Evolutionary conservation across 2,113 vertebrate species (phyloP).

Genomic region (Arizona elegans): DNA sequence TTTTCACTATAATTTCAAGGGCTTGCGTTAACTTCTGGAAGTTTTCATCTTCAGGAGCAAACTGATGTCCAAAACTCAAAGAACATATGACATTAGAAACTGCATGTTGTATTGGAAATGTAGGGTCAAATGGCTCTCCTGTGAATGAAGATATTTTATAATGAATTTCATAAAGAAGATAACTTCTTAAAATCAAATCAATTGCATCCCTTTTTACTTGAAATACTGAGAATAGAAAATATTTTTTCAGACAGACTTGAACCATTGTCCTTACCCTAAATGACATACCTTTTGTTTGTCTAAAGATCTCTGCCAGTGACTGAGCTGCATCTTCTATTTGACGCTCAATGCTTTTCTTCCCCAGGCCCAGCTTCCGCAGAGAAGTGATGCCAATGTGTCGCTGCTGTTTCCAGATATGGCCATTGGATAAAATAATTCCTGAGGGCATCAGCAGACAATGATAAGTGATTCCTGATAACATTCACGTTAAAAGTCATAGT

Average conservation of each 20-base stretch:
- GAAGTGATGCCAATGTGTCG: neutral
- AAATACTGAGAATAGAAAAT: neutral
- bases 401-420: neutral
- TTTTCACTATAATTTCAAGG: constrained; percentile 33
- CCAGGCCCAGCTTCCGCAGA: neutral
- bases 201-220: neutral
- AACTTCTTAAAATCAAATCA: neutral
- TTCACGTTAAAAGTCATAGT: too few relatives aligned
- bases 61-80: constrained; percentile 14
- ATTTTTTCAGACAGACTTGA: too few relatives aligned
- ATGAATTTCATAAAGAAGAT: neutral
- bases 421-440: neutral
- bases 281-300: neutral
- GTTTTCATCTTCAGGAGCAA: constrained; percentile 55
- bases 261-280: neutral
- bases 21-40: constrained; percentile 59
- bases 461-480: neutral
- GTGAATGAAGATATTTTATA: neutral
- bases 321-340: neutral
- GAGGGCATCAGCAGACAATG: neutral
- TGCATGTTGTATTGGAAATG: neutral
- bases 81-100: neutral
- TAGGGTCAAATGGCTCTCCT: neutral
- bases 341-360: neutral
- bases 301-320: neutral